Evolutionary conservation across 2,888 invertebrate species (phyloP), one percentile per base, ranked within the genome.

Genomic region (Caenorhabditis sp.): DNA sequence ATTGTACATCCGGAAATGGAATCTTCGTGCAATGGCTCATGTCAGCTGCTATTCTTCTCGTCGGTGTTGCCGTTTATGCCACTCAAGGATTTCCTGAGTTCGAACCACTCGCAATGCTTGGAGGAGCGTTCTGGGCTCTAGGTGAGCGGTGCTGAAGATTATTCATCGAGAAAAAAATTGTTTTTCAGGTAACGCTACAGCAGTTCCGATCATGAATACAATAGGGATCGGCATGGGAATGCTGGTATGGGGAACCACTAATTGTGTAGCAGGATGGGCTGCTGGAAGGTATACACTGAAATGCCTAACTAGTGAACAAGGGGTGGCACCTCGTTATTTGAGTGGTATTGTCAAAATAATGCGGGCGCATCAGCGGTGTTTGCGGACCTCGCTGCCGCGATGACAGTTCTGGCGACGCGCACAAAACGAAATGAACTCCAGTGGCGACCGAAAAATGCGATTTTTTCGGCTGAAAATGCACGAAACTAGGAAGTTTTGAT

Each of bases 1-100:
- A 92, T 68, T 93, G 92, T 89, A 92, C 93, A 76, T 92, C 93
- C 8, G 93, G 93, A 73, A 93, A 93, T 80, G 89, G 93, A 24
- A 90, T 94, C 87, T 93, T 94, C 87, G 93, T 93, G 86, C 94
- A 94, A 89, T 93, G 93, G 93, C 85, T 93, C 16, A 88, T 93
- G 85, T 93, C 93, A 79, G 87, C 89, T 38, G 93, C 92, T 10
- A 92, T 93, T 35, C 93, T 93, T 86, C 58, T 91, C 49, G 90
- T 92, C 28, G 94, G 93, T 7, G 76, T 87, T 10, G 41, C 92
- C 7, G 90, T 93, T 5, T 91, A 93, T 75, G 82, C 91, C 3
- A 89, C 92, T 12, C 86, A 91, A 54, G 87, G 89, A 10, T 92
- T 92, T 59, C 93, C 93, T 3, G 87, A 84, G 74, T 93, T 94